Evolutionary conservation across 2,888 invertebrate species (phyloP).

Genomic region (Chydorus sphaericus): DNA sequence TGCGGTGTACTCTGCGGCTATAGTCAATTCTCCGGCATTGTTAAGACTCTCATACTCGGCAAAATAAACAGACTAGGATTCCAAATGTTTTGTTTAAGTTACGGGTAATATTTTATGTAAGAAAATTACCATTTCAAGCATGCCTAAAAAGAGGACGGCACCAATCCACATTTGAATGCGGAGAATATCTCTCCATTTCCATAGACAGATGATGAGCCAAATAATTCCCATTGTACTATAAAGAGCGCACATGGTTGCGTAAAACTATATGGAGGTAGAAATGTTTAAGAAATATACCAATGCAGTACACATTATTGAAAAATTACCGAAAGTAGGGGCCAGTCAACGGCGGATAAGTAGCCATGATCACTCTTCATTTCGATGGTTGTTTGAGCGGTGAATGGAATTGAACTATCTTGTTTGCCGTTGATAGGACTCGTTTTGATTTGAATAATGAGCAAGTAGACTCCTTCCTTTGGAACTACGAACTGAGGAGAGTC

Average conservation of each 20-base stretch:
- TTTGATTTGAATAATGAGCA: slow-evolving; percentile 39
- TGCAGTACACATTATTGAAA: slow-evolving; percentile 8
- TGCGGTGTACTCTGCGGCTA: slow-evolving; percentile 63
- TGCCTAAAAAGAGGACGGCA: slow-evolving; percentile 71
- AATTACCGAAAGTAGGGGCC: slow-evolving; percentile 66
- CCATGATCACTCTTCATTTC: slow-evolving; percentile 63
- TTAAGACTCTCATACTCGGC: slow-evolving; percentile 71
- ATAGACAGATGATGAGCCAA: slow-evolving; percentile 68
- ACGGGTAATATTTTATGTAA: slow-evolving; percentile 2
- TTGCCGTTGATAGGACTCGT: slow-evolving; percentile 22
- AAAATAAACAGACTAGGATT: slow-evolving; percentile 67
- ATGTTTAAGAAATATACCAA: slow-evolving; percentile 20
- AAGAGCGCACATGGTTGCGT: slow-evolving; percentile 73
- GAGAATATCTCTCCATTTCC: slow-evolving; percentile 79
- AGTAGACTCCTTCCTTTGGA: slow-evolving; percentile 55
- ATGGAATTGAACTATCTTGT: slow-evolving; percentile 28
- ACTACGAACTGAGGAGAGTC: slow-evolving; percentile 40
- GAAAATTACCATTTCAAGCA: slow-evolving; percentile 59
- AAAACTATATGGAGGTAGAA: slow-evolving; percentile 48
- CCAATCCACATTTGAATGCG: slow-evolving; percentile 94
- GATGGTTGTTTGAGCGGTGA: slow-evolving; percentile 45
- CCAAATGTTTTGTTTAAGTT: too few species aligned
- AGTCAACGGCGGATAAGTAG: slow-evolving; percentile 75
- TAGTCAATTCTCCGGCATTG: slow-evolving; percentile 45
- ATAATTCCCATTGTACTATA: slow-evolving; percentile 66